phyloP scores from a whole-genome alignment of 2,113 vertebrate genomes.

The Oryzias celebensis region DNA sequence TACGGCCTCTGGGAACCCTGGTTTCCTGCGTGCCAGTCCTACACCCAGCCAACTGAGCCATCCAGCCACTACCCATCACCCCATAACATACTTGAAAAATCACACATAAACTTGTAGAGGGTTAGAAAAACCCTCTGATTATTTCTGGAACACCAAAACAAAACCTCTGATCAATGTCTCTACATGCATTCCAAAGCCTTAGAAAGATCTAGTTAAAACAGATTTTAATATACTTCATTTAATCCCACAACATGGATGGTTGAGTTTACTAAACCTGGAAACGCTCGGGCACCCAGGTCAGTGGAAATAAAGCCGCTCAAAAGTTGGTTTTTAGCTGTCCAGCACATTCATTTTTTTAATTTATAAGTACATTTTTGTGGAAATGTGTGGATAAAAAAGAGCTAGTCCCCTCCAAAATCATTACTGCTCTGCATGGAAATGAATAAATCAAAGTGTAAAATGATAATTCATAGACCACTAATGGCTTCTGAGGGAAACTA shows the following conservation, averaged over 20 bases:
- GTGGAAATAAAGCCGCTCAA: conserved; percentile 49
- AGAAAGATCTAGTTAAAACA: conserved; percentile 46
- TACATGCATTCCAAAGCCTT: conserved; percentile 32
- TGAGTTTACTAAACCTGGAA: conserved; percentile 64
- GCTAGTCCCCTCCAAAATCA: conserved; percentile 49
- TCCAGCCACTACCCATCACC: no score
- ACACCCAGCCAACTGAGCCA: no score
- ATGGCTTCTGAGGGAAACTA: conserved; percentile 38
- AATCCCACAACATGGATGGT: conserved; percentile 55
- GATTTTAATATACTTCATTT: conserved; percentile 58
- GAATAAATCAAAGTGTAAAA: conserved; percentile 70
- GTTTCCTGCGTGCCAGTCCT: no score
- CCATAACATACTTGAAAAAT: no score
- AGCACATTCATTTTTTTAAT: conserved; percentile 60
- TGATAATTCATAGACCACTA: conserved; percentile 52
- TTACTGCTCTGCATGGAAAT: conserved; percentile 60
- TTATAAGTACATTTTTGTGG: conserved; percentile 65
- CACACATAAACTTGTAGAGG: no score
- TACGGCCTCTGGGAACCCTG: no score
- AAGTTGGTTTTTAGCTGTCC: conserved; percentile 52
- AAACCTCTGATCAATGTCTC: conserved; percentile 38
- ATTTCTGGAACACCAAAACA: conserved; percentile 3
- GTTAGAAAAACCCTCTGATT: no score
- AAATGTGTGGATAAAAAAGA: conserved; percentile 52
- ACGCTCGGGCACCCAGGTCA: conserved; percentile 60